These are phyloP conservation scores for Pristionchus mayeri DNA, from an alignment of 2,888 invertebrate genomes.

Conservation along the genomic window DNA sequence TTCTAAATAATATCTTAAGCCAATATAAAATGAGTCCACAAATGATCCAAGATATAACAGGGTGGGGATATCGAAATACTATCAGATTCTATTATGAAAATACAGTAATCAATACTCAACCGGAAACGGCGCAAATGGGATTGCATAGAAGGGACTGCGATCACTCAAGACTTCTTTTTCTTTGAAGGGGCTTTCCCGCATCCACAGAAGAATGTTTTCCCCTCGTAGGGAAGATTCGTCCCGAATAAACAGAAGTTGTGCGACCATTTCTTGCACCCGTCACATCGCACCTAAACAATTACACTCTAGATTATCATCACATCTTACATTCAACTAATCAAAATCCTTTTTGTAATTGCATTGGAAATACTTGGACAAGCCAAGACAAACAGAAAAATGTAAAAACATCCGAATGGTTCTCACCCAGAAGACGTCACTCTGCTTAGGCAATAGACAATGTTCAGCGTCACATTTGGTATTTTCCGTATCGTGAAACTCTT, in stretches of 20 bases:
- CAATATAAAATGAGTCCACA: background rate
- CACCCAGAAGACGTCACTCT: background rate
- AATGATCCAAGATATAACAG: background rate
- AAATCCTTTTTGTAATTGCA: too few species aligned
- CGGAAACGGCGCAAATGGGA: background rate
- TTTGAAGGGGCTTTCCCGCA: background rate
- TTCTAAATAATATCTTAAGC: background rate
- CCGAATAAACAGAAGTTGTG: conserved; percentile 16
- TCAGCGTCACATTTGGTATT: background rate
- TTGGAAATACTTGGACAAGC: too few species aligned
- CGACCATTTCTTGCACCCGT: conserved; percentile 13
- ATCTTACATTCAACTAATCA: background rate
- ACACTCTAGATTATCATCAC: background rate
- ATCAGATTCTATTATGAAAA: background rate
- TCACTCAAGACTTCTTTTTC: background rate
- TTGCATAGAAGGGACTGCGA: background rate
- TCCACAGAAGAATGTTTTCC: background rate
- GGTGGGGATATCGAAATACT: background rate
- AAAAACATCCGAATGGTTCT: background rate
- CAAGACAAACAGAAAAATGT: too few species aligned
- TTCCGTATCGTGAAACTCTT: background rate
- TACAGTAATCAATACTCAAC: background rate
- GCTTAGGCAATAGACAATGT: background rate
- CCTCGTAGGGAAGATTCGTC: background rate
- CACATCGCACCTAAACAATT: conserved; percentile 31